phyloP scores from a whole-genome alignment of 2,888 invertebrate species.

The Caenorhabditis macrosperma region DNA sequence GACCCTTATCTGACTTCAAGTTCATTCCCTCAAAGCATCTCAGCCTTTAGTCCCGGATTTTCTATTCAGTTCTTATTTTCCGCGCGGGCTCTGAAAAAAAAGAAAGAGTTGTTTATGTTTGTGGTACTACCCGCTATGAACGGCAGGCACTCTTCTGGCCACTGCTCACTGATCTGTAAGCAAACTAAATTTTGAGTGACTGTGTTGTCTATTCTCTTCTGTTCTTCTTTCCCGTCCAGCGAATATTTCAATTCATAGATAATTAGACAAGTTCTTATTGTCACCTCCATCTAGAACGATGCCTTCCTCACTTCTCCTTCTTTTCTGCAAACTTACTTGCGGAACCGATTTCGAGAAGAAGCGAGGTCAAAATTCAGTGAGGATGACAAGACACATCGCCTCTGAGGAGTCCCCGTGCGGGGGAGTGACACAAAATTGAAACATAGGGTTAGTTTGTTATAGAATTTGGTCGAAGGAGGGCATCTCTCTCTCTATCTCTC shows the following conservation, averaged over 20 bases:
- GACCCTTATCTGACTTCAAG: no score
- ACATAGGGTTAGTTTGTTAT: constrained; percentile 56
- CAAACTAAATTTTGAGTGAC: not conserved
- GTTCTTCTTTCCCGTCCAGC: not conserved
- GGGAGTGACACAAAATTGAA: constrained; percentile 31
- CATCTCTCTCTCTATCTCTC: constrained; percentile 12
- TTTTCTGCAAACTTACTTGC: not conserved
- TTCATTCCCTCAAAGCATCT: no score
- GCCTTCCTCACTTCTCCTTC: not conserved
- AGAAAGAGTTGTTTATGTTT: constrained; percentile 7
- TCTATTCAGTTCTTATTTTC: not conserved
- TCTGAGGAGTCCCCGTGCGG: not conserved
- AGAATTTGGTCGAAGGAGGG: constrained; percentile 40
- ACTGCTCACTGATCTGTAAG: constrained; percentile 6
- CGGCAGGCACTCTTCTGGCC: not conserved
- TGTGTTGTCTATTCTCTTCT: not conserved
- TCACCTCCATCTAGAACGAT: not conserved
- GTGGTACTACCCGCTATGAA: not conserved
- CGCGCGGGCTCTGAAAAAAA: not conserved
- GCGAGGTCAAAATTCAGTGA: not conserved
- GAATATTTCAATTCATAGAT: constrained; percentile 1
- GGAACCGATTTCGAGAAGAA: not conserved
- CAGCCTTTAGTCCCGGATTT: not conserved
- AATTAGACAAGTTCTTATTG: constrained; percentile 13
- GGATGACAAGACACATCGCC: not conserved